Evolutionary conservation across 2,113 vertebrate species (phyloP).

Genomic region (Benitochromis conjunctus): DNA sequence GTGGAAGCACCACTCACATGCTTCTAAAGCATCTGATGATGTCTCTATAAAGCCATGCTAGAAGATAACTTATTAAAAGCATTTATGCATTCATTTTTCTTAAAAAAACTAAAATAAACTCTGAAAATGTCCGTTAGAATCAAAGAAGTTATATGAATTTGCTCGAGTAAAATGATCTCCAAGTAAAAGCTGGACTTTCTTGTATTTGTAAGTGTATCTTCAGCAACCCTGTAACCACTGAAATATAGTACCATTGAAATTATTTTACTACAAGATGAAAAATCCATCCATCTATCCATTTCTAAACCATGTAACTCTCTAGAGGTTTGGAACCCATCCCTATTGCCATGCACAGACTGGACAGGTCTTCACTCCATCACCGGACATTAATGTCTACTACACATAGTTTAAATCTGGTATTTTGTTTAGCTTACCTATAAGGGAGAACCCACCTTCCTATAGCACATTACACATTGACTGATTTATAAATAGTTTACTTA

Average conservation of each 20-base stretch:
- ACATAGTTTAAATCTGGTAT: background rate
- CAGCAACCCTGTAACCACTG: background rate
- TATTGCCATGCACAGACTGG: too few relatives aligned
- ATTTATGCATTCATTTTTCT: background rate
- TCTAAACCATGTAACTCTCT: background rate
- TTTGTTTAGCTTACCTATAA: background rate
- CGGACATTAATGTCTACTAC: background rate
- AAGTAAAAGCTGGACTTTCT: background rate
- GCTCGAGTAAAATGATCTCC: background rate
- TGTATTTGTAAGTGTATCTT: background rate
- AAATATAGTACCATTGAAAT: background rate
- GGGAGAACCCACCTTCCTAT: background rate
- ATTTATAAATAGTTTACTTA: background rate
- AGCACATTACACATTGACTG: background rate
- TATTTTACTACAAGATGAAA: background rate
- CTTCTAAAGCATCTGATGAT: background rate
- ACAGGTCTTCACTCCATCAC: too few relatives aligned
- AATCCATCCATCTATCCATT: background rate
- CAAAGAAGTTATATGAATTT: background rate
- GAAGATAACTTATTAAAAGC: background rate
- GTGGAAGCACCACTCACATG: background rate
- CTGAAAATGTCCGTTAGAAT: background rate
- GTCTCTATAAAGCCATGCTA: background rate
- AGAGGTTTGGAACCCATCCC: background rate
- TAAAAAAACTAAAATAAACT: background rate